Evolutionary conservation across 2,797 vertebrate species (phyloP).

Genomic region (Lutjanus argentimaculatus): DNA sequence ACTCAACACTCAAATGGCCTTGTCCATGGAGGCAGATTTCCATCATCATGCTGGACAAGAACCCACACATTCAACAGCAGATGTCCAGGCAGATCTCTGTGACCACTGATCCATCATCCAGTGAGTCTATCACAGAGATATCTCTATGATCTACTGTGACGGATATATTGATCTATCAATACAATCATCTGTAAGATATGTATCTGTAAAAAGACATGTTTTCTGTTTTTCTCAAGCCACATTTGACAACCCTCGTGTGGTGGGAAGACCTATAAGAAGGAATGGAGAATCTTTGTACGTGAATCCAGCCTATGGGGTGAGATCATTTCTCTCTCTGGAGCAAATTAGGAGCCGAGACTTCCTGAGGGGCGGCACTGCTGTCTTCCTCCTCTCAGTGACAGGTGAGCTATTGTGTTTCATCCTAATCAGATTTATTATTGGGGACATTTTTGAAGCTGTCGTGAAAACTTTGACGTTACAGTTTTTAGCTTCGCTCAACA

Average conservation of each 20-base stretch:
- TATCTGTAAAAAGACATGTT: not conserved
- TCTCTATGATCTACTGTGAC: not conserved
- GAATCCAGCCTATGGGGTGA: not conserved
- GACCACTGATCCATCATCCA: conserved; percentile 14
- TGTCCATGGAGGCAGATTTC: conserved; percentile 88
- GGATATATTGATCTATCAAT: not conserved
- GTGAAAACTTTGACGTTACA: no score
- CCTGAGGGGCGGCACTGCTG: conserved; percentile 22
- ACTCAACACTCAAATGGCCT: conserved; percentile 86
- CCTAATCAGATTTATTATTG: not conserved
- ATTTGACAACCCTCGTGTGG: conserved; percentile 10
- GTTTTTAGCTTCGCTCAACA: no score
- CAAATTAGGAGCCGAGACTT: conserved; percentile 5
- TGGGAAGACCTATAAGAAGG: not conserved
- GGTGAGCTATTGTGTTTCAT: not conserved
- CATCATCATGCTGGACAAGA: conserved; percentile 88
- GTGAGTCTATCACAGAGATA: conserved; percentile 11
- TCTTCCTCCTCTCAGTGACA: conserved; percentile 28
- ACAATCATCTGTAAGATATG: not conserved
- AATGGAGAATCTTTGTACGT: conserved; percentile 10
- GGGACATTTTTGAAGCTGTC: no score
- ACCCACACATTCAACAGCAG: conserved; percentile 77
- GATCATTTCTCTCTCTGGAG: conserved; percentile 8
- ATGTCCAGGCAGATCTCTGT: conserved; percentile 32
- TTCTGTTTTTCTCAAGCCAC: conserved; percentile 10